Evolutionary conservation across 2,113 vertebrate species (phyloP).

Genomic region (Oceanodroma tethys): DNA sequence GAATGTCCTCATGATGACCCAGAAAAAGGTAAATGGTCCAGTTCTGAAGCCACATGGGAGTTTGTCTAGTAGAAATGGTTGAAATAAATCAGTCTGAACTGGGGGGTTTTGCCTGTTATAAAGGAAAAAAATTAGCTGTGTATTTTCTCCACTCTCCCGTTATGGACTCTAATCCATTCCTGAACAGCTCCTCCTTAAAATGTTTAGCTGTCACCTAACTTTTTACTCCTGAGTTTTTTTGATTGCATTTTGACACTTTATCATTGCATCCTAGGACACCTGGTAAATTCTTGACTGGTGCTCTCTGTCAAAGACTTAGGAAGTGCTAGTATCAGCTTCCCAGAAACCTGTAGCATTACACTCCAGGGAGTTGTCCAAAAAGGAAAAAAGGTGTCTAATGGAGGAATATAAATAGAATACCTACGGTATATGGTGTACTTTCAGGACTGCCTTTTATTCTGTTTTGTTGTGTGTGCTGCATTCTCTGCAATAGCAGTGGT

Average conservation of each 20-base stretch:
- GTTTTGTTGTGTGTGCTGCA: not conserved
- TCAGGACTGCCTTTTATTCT: not conserved
- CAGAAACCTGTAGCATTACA: not conserved
- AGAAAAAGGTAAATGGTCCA: not conserved
- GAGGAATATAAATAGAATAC: not conserved
- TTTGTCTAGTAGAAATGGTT: not conserved
- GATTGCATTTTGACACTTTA: not conserved
- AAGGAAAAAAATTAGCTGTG: fast-evolving
- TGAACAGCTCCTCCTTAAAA: not conserved
- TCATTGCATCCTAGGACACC: not conserved
- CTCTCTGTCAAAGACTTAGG: not conserved
- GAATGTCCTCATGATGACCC: not conserved
- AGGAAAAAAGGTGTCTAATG: not conserved
- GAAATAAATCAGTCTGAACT: not conserved
- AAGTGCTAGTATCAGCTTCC: not conserved
- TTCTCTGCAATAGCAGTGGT: not conserved
- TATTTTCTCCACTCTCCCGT: not conserved
- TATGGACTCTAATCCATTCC: not conserved
- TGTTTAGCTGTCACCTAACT: not conserved
- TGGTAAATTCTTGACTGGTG: not conserved
- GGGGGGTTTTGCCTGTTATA: not conserved
- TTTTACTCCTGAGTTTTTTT: not conserved
- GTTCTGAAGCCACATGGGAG: not conserved
- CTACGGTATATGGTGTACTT: not conserved
- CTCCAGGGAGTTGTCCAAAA: not conserved